Evolutionary conservation across 2,888 invertebrate species (phyloP), one percentile per base, ranked within the genome.

Genomic region (Himalopsyche kuldschensis): DNA sequence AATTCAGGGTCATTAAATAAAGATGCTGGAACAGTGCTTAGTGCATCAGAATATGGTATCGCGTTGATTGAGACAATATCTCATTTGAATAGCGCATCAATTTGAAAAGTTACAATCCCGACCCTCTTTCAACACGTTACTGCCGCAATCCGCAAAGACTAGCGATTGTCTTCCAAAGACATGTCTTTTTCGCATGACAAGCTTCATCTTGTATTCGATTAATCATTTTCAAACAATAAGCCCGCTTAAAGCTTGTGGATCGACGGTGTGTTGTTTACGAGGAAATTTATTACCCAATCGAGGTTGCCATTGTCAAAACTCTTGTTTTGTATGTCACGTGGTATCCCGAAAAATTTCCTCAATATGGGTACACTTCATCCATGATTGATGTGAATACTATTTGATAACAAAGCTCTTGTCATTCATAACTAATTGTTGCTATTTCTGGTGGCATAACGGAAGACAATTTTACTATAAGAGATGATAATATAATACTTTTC

Each of bases 161-260:
- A 32, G 32, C 41, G 75, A 80, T 69, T 69, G 63, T 69, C 80
- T 63, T 41, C n/a, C 17, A 15, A 80, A 80, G 80, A 75, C 32
- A 82, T 32, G 75, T 80, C 82, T 80, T 82, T 82, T 80, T 82
- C 82, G 78, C 82, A 77, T 82, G 84, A 84, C 82, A 80, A 77
- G 76, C 69, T 82, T 69, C 77, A 63, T 78, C 82, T 77, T 46
- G 78, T 41, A 77, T 80, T 79, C 82, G 79, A 84, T 84, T 84
- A 84, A 84, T 84, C 84, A 84, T 84, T 76, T 46, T 11, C 84
- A 55, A 78, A 82, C 82, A 82, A 82, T 82, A 82, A 48, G 24
- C 30, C 69, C 79, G 55, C 79, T 35, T 69, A 41, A 24, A 80
- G 32, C 79, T 48, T 63, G 79, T 55, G 55, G 48, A 24, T 80